Evolutionary conservation across 2,888 invertebrate genomes (phyloP).

Genomic region (Tetropium fuscum): DNA sequence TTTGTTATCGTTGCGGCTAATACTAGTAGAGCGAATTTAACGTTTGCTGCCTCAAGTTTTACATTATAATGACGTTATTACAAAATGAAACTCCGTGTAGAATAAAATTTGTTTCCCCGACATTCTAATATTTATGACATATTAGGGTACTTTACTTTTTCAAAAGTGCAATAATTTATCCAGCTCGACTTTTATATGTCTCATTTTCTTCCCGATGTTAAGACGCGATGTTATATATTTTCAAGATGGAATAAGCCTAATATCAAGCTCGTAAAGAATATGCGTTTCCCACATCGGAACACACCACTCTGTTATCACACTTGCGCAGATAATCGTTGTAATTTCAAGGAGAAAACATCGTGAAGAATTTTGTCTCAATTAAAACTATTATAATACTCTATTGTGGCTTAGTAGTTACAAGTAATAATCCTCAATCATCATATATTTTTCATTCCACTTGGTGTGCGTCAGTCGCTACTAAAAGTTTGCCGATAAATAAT

Average conservation of each 20-base stretch:
- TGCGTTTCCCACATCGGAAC: slow-evolving; percentile 1
- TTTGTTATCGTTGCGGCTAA: slow-evolving; percentile 49
- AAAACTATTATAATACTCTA: too few relatives aligned
- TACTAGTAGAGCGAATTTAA: slow-evolving; percentile 33
- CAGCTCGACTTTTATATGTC: slow-evolving; percentile 62
- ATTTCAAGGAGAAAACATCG: too few relatives aligned
- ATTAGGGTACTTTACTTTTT: slow-evolving; percentile 55
- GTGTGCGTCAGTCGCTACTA: not conserved
- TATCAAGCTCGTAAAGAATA: slow-evolving; percentile 19
- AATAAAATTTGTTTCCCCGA: slow-evolving; percentile 39
- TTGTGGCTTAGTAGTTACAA: too few relatives aligned
- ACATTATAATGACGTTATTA: slow-evolving; percentile 35
- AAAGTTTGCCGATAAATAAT: slow-evolving; percentile 20
- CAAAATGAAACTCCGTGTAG: slow-evolving; percentile 28
- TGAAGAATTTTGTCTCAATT: too few relatives aligned
- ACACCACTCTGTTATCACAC: slow-evolving; percentile 1
- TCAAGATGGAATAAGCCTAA: slow-evolving; percentile 5
- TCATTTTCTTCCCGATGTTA: slow-evolving; percentile 57
- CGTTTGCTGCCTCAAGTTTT: slow-evolving; percentile 29
- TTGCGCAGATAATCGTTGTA: not conserved
- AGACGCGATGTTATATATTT: slow-evolving; percentile 32
- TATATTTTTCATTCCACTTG: slow-evolving; percentile 8
- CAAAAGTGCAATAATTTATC: slow-evolving; percentile 63
- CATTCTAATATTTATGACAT: slow-evolving; percentile 44
- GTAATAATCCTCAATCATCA: too few relatives aligned